phyloP scores from a whole-genome alignment of 2,888 invertebrate species.

The Phymatocera aterrima region DNA sequence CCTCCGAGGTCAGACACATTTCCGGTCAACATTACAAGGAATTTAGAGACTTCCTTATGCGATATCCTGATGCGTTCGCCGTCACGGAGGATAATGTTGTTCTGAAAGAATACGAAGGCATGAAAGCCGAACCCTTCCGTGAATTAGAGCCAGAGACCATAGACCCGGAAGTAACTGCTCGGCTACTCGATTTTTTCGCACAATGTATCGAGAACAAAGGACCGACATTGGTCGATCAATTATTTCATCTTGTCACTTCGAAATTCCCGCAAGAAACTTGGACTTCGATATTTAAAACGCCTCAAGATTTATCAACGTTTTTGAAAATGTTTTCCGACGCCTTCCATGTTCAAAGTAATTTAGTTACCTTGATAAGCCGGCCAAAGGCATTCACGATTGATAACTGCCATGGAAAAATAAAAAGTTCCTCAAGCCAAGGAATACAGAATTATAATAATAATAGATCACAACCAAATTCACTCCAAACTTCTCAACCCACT shows the following conservation, averaged over 20 bases:
- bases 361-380: slow-evolving; percentile 89
- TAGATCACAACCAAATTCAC: slow-evolving; percentile 44
- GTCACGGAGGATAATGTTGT: slow-evolving; percentile 89
- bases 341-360: slow-evolving; percentile 94
- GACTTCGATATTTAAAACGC: slow-evolving; percentile 93
- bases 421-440: slow-evolving; percentile 45
- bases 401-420: slow-evolving; percentile 51
- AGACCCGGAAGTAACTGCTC: slow-evolving; percentile 89
- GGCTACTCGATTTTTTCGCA: slow-evolving; percentile 88
- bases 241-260: slow-evolving; percentile 88
- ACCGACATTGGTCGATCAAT: slow-evolving; percentile 90
- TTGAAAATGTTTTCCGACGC: slow-evolving; percentile 95
- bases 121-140: slow-evolving; percentile 81
- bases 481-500: slow-evolving; percentile 40
- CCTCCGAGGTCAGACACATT: slow-evolving; percentile 97
- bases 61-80: slow-evolving; percentile 90
- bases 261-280: slow-evolving; percentile 87
- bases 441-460: slow-evolving; percentile 48
- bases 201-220: slow-evolving; percentile 89
- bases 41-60: slow-evolving; percentile 91
- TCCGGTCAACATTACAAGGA: slow-evolving; percentile 96
- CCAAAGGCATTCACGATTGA: slow-evolving; percentile 78
- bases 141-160: slow-evolving; percentile 84
- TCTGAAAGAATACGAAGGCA: slow-evolving; percentile 82
- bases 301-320: slow-evolving; percentile 92